Evolutionary conservation across 2,797 vertebrate genomes (phyloP).

Genomic region (Macroramphosus scolopax): DNA sequence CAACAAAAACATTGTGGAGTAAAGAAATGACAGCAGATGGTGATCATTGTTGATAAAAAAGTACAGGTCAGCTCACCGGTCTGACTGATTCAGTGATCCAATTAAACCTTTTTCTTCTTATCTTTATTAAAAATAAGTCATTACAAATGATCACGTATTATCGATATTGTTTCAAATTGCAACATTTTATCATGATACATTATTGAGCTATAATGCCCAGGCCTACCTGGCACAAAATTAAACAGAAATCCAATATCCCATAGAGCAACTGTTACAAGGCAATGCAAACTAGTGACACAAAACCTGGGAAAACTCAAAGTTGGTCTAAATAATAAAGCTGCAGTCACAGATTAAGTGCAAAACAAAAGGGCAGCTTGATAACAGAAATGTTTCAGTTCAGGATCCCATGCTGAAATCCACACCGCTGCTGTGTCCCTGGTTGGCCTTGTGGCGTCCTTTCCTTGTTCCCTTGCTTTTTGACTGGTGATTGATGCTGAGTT

Average conservation of each 20-base stretch:
- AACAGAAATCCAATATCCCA: slow-evolving; percentile 31
- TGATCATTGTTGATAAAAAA: no score
- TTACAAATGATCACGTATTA: no score
- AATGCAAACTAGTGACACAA: slow-evolving; percentile 47
- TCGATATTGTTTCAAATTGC: no score
- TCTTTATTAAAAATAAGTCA: no score
- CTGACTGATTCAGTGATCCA: no score
- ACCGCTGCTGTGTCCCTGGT: slow-evolving; percentile 56
- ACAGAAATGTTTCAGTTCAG: slow-evolving; percentile 18
- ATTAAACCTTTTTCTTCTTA: no score
- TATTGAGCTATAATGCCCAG: no score
- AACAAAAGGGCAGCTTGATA: slow-evolving; percentile 36
- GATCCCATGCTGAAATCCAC: slow-evolving; percentile 64
- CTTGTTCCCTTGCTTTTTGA: slow-evolving; percentile 43
- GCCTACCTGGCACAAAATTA: slow-evolving; percentile 16
- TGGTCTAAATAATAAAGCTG: slow-evolving; percentile 21
- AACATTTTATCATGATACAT: no score
- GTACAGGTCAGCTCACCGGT: no score
- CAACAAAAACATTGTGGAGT: no score
- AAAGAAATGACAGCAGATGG: no score
- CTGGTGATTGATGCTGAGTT: slow-evolving; percentile 8
- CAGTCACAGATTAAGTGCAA: slow-evolving; percentile 39
- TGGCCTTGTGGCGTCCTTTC: slow-evolving; percentile 54
- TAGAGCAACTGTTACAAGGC: slow-evolving; percentile 22
- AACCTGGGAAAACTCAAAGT: slow-evolving; percentile 30